A percentile compares a stretch with the other conserved stretches of the same genome.
Conservation (phyloP, 2,888 invertebrate genomes). For the Trachelus troglodyta region DNA sequence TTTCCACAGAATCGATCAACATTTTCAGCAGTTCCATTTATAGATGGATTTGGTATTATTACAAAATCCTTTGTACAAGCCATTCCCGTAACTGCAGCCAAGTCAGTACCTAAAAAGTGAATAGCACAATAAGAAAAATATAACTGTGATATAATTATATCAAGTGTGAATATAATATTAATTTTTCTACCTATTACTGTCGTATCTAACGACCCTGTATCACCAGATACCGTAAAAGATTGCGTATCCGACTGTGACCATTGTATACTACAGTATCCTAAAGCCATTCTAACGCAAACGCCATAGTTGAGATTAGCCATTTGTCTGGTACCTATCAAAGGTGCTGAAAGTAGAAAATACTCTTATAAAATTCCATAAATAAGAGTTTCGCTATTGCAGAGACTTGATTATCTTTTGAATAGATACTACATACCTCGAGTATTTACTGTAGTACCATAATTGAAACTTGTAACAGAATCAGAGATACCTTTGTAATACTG, state of each 20-base stretch:
- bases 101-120: constrained; percentile 64
- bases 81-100: constrained; percentile 70
- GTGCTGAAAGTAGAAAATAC: constrained; percentile 20
- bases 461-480: constrained; percentile 80
- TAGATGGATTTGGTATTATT: constrained; percentile 76
- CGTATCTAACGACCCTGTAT: constrained; percentile 75
- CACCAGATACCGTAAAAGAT: constrained; percentile 79
- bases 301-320: constrained; percentile 80
- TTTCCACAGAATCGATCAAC: constrained; percentile 83
- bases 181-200: constrained; percentile 68
- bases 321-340: constrained; percentile 75
- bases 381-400: not conserved
- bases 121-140: not conserved
- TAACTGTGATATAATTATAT: not conserved
- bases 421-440: constrained; percentile 66
- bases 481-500: constrained; percentile 76
- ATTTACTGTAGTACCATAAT: constrained; percentile 77
- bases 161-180: not conserved
- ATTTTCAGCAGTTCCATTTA: constrained; percentile 51
- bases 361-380: not conserved
- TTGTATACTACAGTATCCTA: constrained; percentile 79
- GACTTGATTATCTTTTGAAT: constrained; percentile 28
- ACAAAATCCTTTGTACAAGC: constrained; percentile 80
- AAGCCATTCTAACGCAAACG: constrained; percentile 79
- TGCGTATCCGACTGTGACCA: constrained; percentile 72